These are phyloP conservation scores for Brachyalestes nurse DNA, from an alignment of 2,797 vertebrate genomes.

Conservation along the genomic window DNA sequence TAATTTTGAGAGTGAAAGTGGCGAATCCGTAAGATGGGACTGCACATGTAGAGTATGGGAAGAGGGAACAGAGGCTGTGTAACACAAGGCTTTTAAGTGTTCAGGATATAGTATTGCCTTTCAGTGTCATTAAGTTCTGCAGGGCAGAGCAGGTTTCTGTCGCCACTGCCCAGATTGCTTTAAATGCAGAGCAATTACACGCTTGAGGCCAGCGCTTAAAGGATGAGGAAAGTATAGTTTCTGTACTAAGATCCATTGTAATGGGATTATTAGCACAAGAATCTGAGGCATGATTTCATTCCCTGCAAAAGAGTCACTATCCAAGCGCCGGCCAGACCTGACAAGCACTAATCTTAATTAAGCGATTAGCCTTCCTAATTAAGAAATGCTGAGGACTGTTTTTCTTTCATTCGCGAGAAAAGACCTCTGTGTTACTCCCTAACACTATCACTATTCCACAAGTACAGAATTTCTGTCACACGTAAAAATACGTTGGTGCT, in stretches of 20 bases:
- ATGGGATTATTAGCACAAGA: constrained; percentile 78
- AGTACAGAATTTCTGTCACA: constrained; percentile 46
- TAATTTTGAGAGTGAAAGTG: not conserved
- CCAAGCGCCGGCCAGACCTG: constrained; percentile 65
- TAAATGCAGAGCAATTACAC: constrained; percentile 79
- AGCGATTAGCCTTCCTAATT: constrained; percentile 76
- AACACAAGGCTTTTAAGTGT: constrained; percentile 68
- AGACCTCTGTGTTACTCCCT: not conserved
- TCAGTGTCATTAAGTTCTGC: constrained; percentile 81
- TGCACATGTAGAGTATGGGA: not conserved
- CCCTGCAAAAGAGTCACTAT: constrained; percentile 65
- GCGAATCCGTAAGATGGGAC: not conserved
- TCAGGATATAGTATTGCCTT: constrained; percentile 71
- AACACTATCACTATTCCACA: constrained; percentile 29
- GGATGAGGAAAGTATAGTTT: constrained; percentile 74
- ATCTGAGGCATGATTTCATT: constrained; percentile 61
- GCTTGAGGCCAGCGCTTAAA: constrained; percentile 71
- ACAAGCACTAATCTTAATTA: constrained; percentile 71
- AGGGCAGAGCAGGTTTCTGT: constrained; percentile 78
- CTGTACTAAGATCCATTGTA: constrained; percentile 68
- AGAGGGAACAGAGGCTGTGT: constrained; percentile 30
- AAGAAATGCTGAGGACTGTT: constrained; percentile 63
- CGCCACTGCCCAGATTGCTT: constrained; percentile 80
- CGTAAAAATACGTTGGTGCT: constrained; percentile 64
- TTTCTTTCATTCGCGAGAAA: constrained; percentile 21